A percentile compares a stretch with the other conserved stretches of the same genome.
phyloP scores from a whole-genome alignment of 2,797 vertebrate species.

The Fistularia commersonii region DNA sequence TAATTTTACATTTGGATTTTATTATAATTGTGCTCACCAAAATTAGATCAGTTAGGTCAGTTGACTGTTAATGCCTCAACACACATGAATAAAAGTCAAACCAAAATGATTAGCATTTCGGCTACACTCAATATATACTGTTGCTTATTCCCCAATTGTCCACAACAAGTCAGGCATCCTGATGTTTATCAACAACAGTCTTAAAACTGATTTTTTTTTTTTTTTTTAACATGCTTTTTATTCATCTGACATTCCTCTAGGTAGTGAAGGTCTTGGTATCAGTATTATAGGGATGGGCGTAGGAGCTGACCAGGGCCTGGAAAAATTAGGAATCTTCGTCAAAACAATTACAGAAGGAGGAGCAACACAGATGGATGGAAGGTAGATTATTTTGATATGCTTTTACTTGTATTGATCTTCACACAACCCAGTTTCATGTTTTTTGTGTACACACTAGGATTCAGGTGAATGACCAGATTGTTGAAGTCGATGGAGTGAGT shows the following conservation, averaged over 20 bases:
- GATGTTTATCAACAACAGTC: too few relatives aligned
- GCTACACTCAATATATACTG: too few relatives aligned
- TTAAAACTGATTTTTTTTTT: too few relatives aligned
- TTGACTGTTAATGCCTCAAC: too few relatives aligned
- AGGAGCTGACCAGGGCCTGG: constrained; percentile 88
- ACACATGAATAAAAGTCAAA: too few relatives aligned
- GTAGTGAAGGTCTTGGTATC: constrained; percentile 86
- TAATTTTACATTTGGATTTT: too few relatives aligned
- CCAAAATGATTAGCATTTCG: too few relatives aligned
- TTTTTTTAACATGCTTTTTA: too few relatives aligned
- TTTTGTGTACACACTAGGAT: constrained; percentile 72
- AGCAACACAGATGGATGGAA: constrained; percentile 82
- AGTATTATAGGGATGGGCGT: constrained; percentile 95
- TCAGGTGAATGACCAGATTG: constrained; percentile 89
- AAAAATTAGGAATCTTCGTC: constrained; percentile 91
- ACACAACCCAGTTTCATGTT: not conserved
- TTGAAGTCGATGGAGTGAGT: constrained; percentile 88
- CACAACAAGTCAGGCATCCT: too few relatives aligned
- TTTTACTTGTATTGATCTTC: not conserved
- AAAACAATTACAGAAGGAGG: constrained; percentile 89
- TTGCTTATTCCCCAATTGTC: too few relatives aligned
- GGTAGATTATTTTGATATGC: constrained; percentile 61
- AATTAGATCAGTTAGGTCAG: too few relatives aligned
- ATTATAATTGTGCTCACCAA: too few relatives aligned
- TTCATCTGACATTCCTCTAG: constrained; percentile 48